Conservation (phyloP, 2,113 vertebrate genomes). For the Triplophysa rosa region DNA sequence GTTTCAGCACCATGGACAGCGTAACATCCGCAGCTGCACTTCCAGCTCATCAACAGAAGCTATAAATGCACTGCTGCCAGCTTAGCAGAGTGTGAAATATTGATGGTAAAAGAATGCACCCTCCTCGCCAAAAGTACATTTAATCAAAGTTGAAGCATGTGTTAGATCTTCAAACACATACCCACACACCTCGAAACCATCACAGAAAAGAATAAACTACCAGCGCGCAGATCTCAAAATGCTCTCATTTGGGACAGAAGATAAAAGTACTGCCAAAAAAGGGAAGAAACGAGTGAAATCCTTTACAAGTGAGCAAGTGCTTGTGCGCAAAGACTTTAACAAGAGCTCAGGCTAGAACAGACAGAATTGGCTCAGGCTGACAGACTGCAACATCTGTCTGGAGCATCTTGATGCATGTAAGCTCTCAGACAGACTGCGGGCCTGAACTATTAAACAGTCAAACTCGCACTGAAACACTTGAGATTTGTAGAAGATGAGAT, state of each 20-base stretch:
- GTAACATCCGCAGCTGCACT: background rate
- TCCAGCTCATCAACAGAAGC: background rate
- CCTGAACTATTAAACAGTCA: background rate
- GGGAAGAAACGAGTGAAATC: background rate
- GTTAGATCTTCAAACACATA: constrained; percentile 7
- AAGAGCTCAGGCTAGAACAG: background rate
- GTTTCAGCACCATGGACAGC: constrained; percentile 18
- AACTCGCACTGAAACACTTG: background rate
- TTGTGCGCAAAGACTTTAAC: background rate
- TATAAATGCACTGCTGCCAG: background rate
- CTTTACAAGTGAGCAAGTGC: background rate
- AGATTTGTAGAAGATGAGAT: too few relatives aligned
- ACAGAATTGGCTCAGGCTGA: background rate
- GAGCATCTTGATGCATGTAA: background rate
- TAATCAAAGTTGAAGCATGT: constrained; percentile 1
- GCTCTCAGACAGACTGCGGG: background rate
- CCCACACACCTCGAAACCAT: constrained; percentile 1
- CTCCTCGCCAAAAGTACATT: background rate
- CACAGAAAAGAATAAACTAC: constrained; percentile 4
- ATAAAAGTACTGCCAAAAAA: constrained; percentile 16
- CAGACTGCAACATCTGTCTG: constrained; percentile 2
- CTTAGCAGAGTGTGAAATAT: background rate
- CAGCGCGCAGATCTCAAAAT: background rate
- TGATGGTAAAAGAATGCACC: background rate
- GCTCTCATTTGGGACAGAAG: constrained; percentile 1